Conservation (phyloP, 2,113 vertebrate genomes). For the Chamaetylas fuelleborni region DNA sequence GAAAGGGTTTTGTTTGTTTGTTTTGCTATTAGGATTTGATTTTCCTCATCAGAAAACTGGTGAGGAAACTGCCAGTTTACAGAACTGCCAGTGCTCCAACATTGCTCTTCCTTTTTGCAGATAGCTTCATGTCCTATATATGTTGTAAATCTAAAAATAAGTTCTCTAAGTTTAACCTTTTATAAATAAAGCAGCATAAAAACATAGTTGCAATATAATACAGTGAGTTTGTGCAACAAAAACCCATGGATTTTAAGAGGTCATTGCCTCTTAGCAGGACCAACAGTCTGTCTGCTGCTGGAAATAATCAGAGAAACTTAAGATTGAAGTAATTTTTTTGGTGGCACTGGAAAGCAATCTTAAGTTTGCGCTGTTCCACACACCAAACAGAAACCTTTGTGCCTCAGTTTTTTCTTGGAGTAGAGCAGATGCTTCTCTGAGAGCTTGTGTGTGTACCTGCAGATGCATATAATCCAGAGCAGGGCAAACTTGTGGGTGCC, state of each 20-base stretch:
- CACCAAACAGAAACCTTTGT: background rate
- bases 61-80: background rate
- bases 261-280: background rate
- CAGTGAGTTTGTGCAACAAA: background rate
- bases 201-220: background rate
- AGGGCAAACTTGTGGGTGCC: background rate
- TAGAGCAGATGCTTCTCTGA: background rate
- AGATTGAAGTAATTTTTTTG: background rate
- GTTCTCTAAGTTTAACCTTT: background rate
- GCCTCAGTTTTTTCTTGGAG: background rate
- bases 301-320: background rate
- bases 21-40: background rate
- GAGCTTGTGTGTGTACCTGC: rapidly evolving
- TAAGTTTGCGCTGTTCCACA: background rate
- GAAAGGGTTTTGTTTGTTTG: background rate
- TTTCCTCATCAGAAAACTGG: background rate
- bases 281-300: background rate
- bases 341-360: background rate
- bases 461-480: rapidly evolving
- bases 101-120: background rate
- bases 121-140: background rate
- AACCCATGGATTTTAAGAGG: background rate
- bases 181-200: background rate
- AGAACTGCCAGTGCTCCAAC: background rate
- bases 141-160: background rate